Conservation (phyloP, 1,140 invertebrate species). For the Bombus sylvicola region DNA sequence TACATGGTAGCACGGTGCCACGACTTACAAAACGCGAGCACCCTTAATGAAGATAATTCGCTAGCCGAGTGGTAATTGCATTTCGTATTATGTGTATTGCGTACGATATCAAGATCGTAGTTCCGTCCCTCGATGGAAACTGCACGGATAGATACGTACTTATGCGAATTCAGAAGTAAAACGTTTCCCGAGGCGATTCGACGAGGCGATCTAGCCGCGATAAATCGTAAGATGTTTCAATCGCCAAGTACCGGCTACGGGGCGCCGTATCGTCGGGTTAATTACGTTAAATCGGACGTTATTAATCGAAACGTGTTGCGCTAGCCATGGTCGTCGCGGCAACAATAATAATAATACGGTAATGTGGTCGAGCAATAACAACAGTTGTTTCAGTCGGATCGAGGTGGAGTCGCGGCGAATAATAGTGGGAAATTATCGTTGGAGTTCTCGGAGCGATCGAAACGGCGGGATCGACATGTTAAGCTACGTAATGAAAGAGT, state of each 20-base stretch:
- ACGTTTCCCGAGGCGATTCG: constrained; percentile 20
- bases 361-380: background rate
- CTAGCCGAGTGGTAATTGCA: constrained; percentile 40
- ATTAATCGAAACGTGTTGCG: constrained; percentile 16
- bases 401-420: background rate
- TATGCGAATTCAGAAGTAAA: constrained; percentile 25
- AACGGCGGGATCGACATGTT: background rate
- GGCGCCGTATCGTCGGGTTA: constrained; percentile 8
- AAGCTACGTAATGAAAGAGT: background rate
- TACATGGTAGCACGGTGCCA: constrained; percentile 7
- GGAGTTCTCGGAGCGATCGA: background rate
- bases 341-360: background rate
- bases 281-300: constrained; percentile 31
- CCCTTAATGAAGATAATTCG: constrained; percentile 60
- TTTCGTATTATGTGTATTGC: constrained; percentile 14
- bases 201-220: background rate
- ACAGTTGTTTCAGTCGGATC: background rate
- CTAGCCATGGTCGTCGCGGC: background rate
- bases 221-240: constrained; percentile 11
- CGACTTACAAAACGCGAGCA: constrained; percentile 49
- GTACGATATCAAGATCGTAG: constrained; percentile 24
- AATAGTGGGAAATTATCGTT: background rate
- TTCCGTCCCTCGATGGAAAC: background rate
- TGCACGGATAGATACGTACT: background rate
- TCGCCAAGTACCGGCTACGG: background rate